These are phyloP conservation scores for Cyphomyrus plagiostoma DNA, from an alignment of 2,113 vertebrate species.

Conservation along the genomic window DNA sequence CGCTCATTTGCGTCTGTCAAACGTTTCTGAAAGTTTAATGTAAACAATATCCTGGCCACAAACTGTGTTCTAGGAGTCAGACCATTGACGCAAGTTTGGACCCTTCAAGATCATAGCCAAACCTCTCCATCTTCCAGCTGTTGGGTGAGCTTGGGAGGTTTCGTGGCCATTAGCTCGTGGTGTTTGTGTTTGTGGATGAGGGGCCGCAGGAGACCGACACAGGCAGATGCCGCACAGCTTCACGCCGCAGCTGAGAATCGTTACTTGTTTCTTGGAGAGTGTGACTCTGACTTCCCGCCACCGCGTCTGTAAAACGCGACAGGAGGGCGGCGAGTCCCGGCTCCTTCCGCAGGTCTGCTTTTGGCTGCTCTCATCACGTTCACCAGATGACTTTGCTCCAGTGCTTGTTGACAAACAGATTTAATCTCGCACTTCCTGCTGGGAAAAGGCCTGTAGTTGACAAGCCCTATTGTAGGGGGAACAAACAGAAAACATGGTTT, in stretches of 20 bases:
- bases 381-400: neutral
- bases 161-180: conserved; percentile 31
- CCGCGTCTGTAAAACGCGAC: conserved; percentile 34
- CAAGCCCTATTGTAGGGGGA: neutral
- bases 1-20: neutral
- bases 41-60: neutral
- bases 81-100: neutral
- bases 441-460: neutral
- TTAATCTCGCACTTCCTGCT: conserved; percentile 12
- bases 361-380: neutral
- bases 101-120: neutral
- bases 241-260: conserved; percentile 76
- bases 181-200: conserved; percentile 30
- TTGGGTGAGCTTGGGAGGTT: neutral
- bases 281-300: conserved; percentile 67
- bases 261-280: conserved; percentile 92
- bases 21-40: neutral
- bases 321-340: neutral
- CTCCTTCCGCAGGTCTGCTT: neutral
- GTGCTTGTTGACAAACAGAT: conserved; percentile 28
- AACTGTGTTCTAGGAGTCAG: neutral
- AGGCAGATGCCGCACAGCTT: conserved; percentile 57
- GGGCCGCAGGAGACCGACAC: conserved; percentile 48
- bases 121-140: neutral
- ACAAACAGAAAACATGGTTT: conserved; percentile 7